Evolutionary conservation across 2,113 vertebrate genomes (phyloP), one percentile per base, ranked within the genome.

Genomic region (Sander lucioperca): DNA sequence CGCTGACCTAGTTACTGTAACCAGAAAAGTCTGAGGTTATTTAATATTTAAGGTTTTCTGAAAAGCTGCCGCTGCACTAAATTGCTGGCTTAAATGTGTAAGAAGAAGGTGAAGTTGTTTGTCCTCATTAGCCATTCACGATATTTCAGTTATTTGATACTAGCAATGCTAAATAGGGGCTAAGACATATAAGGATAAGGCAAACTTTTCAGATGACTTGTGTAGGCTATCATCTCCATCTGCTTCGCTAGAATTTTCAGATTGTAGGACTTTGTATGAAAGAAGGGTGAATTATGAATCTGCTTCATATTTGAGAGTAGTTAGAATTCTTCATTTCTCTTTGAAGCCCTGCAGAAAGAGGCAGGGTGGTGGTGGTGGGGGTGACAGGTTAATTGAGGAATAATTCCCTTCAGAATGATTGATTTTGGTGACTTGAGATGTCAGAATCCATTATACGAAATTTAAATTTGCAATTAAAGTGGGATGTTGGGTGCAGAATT

Each of bases 371-470:
- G 86, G 84, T 90, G 86, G 84, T 74, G 80, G 88, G 94, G 94
- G 89, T 94, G 92, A 95, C 94, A 95, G 95, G 95, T 96, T 96
- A 96, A 96, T 96, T 95, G 95, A 94, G 93, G 94, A 95, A 95
- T 95, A 95, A 96, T 95, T 94, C 93, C 95, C 92, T 95, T 95
- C 94, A 95, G 93, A 95, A 95, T 96, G 95, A 96, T 95, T 93
- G 95, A 96, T 96, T 96, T 96, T 95, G 92, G 94, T 95, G 95
- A 95, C 95, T 96, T 94, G 93, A 96, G 94, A 95, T 95, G 95
- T 95, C 95, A 94, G 92, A 94, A 94, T 95, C 94, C 93, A 95
- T 96, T 95, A 95, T 92, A 92, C 85, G 89, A 94, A 92, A 94
- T 95, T 95, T 93, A 93, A 96, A 95, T 95, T 94, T 94, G 93